These are phyloP conservation scores for Bolinopsis microptera DNA, from an alignment of 37 sponge, comb jelly and placozoan species.

Conservation along the genomic window DNA sequence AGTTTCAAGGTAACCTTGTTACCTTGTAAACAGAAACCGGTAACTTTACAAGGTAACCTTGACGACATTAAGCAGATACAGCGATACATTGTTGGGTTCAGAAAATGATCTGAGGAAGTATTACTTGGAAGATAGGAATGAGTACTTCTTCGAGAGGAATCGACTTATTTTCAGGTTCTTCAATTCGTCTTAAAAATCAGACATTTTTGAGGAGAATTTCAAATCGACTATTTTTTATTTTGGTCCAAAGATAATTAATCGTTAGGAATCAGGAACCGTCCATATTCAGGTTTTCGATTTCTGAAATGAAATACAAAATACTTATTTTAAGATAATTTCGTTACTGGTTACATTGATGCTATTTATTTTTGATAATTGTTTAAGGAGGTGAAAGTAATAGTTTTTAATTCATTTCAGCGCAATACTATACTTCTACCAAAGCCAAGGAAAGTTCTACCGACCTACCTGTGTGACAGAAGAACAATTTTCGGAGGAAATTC, in stretches of 20 bases:
- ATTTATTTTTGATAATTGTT: too few relatives aligned
- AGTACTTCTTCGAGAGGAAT: conserved; percentile 54
- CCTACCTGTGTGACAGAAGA: conserved; percentile 57
- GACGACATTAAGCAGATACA: background rate
- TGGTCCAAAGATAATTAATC: too few relatives aligned
- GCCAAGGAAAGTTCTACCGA: conserved; percentile 56
- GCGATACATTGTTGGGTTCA: conserved; percentile 24
- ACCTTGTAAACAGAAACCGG: too few relatives aligned
- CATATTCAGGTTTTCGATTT: background rate
- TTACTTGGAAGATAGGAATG: conserved; percentile 17
- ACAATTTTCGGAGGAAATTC: conserved; percentile 52
- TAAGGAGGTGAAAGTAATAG: too few relatives aligned
- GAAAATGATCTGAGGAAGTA: background rate
- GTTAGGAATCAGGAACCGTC: too few relatives aligned
- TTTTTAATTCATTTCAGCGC: background rate
- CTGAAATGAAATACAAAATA: too few relatives aligned
- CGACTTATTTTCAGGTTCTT: conserved; percentile 57
- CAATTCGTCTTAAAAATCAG: too few relatives aligned
- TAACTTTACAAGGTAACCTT: background rate
- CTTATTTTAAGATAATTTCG: too few relatives aligned
- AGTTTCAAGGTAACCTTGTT: too few relatives aligned
- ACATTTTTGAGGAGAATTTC: too few relatives aligned
- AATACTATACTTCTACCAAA: conserved; percentile 57
- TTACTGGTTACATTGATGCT: too few relatives aligned
- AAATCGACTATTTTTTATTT: too few relatives aligned